Evolutionary conservation across 2,888 invertebrate genomes (phyloP).

Genomic region (Salticus scenicus): DNA sequence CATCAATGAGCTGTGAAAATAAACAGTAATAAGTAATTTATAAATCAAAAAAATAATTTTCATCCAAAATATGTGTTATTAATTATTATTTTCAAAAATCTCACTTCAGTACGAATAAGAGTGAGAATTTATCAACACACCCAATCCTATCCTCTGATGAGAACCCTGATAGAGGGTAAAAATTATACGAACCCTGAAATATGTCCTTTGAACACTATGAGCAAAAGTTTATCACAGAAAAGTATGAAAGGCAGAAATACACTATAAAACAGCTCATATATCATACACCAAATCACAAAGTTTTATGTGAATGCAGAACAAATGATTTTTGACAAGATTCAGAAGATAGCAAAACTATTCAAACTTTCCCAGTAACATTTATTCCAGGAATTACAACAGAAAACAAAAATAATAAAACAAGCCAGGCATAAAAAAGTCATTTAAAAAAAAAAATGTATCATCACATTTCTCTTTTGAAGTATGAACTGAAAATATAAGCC

Average conservation of each 20-base stretch:
- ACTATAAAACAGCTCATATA: background rate
- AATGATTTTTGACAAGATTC: background rate
- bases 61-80: too few relatives aligned
- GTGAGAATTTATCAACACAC: too few relatives aligned
- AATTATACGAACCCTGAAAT: background rate
- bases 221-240: conserved; percentile 8
- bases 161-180: too few relatives aligned
- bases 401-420: background rate
- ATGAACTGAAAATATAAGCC: background rate
- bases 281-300: background rate
- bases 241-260: background rate
- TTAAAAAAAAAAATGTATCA: background rate
- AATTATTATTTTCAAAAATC: too few relatives aligned
- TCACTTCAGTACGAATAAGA: too few relatives aligned
- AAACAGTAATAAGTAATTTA: too few relatives aligned
- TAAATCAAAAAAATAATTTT: too few relatives aligned
- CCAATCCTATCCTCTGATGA: too few relatives aligned
- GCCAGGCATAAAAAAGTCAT: background rate
- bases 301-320: background rate
- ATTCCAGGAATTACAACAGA: background rate
- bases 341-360: conserved; percentile 4
- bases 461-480: background rate
- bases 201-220: conserved; percentile 3
- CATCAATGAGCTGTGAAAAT: too few relatives aligned
- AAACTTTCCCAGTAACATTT: background rate